Conservation (phyloP, 2,888 invertebrate species). For the Callyntrura guangdongensis region DNA sequence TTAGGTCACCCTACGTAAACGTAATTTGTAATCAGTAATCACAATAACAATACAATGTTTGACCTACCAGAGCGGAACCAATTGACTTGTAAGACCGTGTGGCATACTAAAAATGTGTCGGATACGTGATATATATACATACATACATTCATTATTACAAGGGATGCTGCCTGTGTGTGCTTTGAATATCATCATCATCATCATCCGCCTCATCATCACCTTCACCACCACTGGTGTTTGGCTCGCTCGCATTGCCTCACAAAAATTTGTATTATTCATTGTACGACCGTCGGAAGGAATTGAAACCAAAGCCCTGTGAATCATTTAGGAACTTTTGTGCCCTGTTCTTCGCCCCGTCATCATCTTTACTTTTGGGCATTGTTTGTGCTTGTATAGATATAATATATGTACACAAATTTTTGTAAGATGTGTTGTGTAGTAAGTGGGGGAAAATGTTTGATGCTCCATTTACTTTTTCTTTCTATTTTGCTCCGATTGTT, state of each 20-base stretch:
- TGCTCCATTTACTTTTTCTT: conserved; percentile 69
- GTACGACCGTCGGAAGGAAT: background rate
- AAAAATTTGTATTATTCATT: background rate
- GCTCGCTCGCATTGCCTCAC: background rate
- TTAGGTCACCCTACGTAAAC: conserved; percentile 30
- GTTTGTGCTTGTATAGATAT: too few species aligned
- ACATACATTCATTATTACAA: background rate
- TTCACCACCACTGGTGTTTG: conserved; percentile 30
- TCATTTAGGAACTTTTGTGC: conserved; percentile 45
- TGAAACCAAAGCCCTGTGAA: conserved; percentile 47
- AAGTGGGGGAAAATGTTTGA: conserved; percentile 15
- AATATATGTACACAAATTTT: background rate
- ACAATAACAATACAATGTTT: conserved; percentile 77
- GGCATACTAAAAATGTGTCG: conserved; percentile 54
- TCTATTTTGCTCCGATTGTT: conserved; percentile 60
- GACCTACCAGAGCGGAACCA: conserved; percentile 85
- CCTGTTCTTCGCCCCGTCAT: conserved; percentile 31
- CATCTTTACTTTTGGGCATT: conserved; percentile 16
- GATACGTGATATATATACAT: too few species aligned
- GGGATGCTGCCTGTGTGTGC: conserved; percentile 15
- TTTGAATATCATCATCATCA: conserved; percentile 60
- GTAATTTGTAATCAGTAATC: conserved; percentile 69
- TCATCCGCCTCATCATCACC: conserved; percentile 5
- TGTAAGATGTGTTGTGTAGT: background rate
- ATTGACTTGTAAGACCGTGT: conserved; percentile 77